phyloP scores from a whole-genome alignment of 2,888 invertebrate genomes.

The Tetrapedia diversipes region DNA sequence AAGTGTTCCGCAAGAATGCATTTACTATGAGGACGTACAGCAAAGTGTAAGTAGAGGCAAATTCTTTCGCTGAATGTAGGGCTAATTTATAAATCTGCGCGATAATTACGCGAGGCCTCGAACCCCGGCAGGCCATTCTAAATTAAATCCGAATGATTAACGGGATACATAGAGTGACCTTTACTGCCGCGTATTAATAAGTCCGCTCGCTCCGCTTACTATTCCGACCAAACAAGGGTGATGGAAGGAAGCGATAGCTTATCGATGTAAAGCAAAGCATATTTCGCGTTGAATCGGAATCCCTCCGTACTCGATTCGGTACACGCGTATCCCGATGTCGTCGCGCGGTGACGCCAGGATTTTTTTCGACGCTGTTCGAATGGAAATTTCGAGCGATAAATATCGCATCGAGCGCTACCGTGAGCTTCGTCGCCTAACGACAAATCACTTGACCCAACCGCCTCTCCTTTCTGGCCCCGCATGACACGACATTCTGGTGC shows the following conservation, averaged over 20 bases:
- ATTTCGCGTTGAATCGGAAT: slow-evolving; percentile 41
- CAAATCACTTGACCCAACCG: slow-evolving; percentile 37
- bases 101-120: slow-evolving; percentile 19
- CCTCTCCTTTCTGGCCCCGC: slow-evolving; percentile 26
- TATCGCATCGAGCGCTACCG: slow-evolving; percentile 11
- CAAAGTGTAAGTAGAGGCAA: neutral
- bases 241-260: slow-evolving; percentile 57
- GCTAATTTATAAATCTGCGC: slow-evolving; percentile 11
- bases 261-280: slow-evolving; percentile 47
- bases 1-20: neutral
- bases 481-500: slow-evolving; percentile 23
- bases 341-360: too few relatives aligned
- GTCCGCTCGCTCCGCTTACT: slow-evolving; percentile 21
- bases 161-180: slow-evolving; percentile 53
- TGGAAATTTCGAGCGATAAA: slow-evolving; percentile 13
- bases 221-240: slow-evolving; percentile 52
- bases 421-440: slow-evolving; percentile 37
- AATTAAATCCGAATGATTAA: slow-evolving; percentile 55
- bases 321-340: slow-evolving; percentile 5
- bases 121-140: slow-evolving; percentile 8
- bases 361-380: neutral
- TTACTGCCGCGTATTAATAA: slow-evolving; percentile 61
- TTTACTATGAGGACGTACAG: neutral
- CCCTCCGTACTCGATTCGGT: slow-evolving; percentile 9
- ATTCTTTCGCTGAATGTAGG: neutral